Evolutionary conservation across 2,797 vertebrate species (phyloP), one percentile per base, ranked within the genome.

Genomic region (Amazonetta brasiliensis): DNA sequence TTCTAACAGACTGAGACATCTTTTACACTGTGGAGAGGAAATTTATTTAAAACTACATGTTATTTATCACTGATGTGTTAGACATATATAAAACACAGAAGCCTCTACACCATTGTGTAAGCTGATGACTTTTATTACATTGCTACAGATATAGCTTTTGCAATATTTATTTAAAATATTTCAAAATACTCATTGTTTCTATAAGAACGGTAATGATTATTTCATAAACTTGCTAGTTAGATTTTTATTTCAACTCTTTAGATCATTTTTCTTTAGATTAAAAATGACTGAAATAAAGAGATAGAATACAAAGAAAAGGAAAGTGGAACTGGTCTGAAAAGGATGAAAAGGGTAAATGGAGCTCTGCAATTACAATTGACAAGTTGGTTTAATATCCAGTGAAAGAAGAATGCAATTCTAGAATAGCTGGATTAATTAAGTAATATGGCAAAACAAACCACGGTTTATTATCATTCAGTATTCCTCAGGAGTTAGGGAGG

Each of bases 371-470:
- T 96, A 95, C 84, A 22, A 91, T 91, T 97, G 98, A 98, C 94
- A 96, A 97, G 96, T 98, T 98, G 97, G 93, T 97, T 98, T 98
- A 98, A 97, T 98, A 98, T 97, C 95, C 64, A 94, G 79, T 87
- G 84, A 92, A 90, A 95, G 60, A 96, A 87, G 77, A 95, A 90
- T 84, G 84, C 60, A 95, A 48, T 94, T 93, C 64, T 64, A 68
- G 66, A 93, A 78, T 73, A 86, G 78, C 86, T 87, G 87, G 94
- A 97, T 96, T 97, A 97, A 97, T 97, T 96, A 97, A 96, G 95
- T 94, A 94, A 97, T 97, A 97, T 79, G 76, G 93, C 91, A 94
- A 94, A 72, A 56, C 69, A 88, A 97, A 69, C 44, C 54, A 46
- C 12, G 21, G 74, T 44, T 94, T 92, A 80, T 94, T 92, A 95